A percentile compares a stretch with the other conserved stretches of the same genome.
Evolutionary conservation across 2,113 vertebrate genomes (phyloP).

Genomic region (Dipodomys ordii): DNA sequence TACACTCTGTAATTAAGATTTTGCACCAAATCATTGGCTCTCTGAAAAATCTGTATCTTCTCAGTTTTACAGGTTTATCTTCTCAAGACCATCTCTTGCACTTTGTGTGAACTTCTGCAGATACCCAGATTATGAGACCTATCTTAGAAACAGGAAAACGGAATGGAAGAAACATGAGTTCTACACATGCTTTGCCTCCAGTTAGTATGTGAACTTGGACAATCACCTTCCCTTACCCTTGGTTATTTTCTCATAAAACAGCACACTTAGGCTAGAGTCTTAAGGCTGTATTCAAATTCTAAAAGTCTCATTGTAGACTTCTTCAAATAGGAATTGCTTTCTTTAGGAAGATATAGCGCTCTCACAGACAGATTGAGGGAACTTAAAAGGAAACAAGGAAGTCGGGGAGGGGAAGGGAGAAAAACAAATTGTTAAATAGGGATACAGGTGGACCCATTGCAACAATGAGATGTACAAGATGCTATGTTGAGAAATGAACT

Average conservation of each 20-base stretch:
- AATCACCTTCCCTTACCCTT: neutral
- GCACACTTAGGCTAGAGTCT: neutral
- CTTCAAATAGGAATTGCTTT: neutral
- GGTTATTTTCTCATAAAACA: neutral
- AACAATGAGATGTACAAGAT: too few species aligned
- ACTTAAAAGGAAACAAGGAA: neutral
- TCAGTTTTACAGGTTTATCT: neutral
- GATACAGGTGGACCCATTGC: too few species aligned
- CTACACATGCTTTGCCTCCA: neutral
- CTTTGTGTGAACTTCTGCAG: neutral
- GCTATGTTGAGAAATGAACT: too few species aligned
- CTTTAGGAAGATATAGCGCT: neutral
- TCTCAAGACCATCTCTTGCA: neutral
- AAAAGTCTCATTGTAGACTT: neutral
- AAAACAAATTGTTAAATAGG: too few species aligned
- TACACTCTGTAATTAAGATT: neutral
- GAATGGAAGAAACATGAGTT: neutral
- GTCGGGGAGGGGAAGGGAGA: too few species aligned
- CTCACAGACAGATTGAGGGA: neutral
- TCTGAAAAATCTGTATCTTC: neutral
- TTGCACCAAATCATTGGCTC: neutral
- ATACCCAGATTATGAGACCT: neutral
- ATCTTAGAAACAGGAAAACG: neutral
- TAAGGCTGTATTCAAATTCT: neutral
- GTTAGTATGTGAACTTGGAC: neutral